Evolutionary conservation across 2,888 invertebrate genomes (phyloP), one percentile per base, ranked within the genome.

Genomic region (Stenotaenia linearis): DNA sequence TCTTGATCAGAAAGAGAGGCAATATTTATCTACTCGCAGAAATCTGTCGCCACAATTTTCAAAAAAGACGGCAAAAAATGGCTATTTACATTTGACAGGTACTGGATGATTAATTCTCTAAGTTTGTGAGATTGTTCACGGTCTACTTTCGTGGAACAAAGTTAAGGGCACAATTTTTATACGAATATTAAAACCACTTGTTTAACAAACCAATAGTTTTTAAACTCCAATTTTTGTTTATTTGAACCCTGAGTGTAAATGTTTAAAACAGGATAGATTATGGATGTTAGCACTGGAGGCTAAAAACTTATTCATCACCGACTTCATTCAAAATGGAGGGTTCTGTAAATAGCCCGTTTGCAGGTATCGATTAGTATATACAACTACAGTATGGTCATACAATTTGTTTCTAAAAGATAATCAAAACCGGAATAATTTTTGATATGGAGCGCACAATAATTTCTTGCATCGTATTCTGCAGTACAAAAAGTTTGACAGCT

Each of bases 271-370:
- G 69, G 69, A 25, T 28, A 28, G 69, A n/a, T 61, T 69, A 28
- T 23, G 69, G 28, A 25, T 69, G 69, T 50, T 15, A 69, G 25
- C 28, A 25, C 50, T 50, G 50, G 69, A 25, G 69, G 69, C 69
- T 69, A 69, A 28, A 28, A 69, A 69, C 25, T 0, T 28, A 69
- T 50, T 50, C 50, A 21, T 50, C 50, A 50, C 50, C 50, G 25
- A 69, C 69, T 69, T 69, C 69, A 69, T 69, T 69, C 69, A 69
- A 69, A 69, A 69, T 69, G 69, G 69, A 69, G 69, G 69, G 69
- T 69, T 28, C 69, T 69, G 69, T 69, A 69, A 69, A 69, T 69
- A 69, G 69, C 69, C 69, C 9, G 69, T 69, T 69, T 69, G 69
- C 69, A 69, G 69, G 69, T 69, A 69, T 69, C 28, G 69, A 28